Conservation (phyloP, 2,113 vertebrate species). For the Phylloscopus whistleri region DNA sequence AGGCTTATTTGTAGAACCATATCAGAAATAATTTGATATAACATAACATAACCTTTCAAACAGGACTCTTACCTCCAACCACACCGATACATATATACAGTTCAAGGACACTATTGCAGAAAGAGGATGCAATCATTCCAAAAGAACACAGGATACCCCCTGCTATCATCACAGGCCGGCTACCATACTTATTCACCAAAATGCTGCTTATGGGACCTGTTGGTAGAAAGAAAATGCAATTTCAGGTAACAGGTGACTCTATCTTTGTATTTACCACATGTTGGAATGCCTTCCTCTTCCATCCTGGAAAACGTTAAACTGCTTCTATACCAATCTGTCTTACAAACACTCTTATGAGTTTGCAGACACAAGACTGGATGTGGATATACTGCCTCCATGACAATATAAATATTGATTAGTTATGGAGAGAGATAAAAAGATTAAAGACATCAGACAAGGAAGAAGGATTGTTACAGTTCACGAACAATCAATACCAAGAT, state of each 20-base stretch:
- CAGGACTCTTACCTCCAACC: conserved; percentile 83
- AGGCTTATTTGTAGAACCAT: neutral
- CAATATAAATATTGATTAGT: neutral
- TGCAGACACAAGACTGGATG: neutral
- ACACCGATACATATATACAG: conserved; percentile 92
- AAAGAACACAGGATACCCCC: conserved; percentile 86
- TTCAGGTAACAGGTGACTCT: neutral
- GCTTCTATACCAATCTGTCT: neutral
- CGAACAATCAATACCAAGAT: neutral
- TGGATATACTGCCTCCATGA: neutral
- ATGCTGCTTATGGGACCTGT: conserved; percentile 93
- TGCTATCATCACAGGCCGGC: conserved; percentile 88
- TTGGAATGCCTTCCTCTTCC: neutral
- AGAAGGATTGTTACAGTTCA: neutral
- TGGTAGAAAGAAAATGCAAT: neutral
- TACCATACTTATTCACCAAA: conserved; percentile 93
- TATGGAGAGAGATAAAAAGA: neutral
- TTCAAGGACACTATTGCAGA: conserved; percentile 81
- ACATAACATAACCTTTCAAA: neutral
- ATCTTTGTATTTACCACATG: neutral
- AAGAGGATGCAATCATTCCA: conserved; percentile 90
- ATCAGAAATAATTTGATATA: neutral
- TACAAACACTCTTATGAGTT: neutral
- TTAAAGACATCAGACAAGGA: conserved; percentile 12
- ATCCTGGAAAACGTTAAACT: neutral